phyloP scores from a whole-genome alignment of 2,797 vertebrate genomes.

The Alectoris magna region DNA sequence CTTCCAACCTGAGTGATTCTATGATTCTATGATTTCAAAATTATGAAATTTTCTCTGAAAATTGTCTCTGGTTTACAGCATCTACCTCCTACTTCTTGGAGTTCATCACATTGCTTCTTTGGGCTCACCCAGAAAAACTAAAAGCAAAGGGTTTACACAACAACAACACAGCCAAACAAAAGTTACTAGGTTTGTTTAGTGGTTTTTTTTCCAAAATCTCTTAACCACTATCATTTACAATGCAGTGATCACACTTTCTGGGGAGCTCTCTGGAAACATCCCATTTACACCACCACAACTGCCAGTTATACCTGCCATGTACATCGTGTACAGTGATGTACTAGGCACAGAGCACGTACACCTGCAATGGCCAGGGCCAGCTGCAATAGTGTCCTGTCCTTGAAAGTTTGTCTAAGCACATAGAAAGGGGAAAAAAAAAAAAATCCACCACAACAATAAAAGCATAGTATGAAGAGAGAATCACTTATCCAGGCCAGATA shows the following conservation, averaged over 20 bases:
- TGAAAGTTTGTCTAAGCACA: not conserved
- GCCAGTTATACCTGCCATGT: not conserved
- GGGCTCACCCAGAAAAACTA: not conserved
- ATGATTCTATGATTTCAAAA: not conserved
- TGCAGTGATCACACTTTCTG: not conserved
- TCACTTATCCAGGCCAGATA: not conserved
- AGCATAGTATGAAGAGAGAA: not conserved
- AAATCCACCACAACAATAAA: not conserved
- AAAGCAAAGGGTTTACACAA: not conserved
- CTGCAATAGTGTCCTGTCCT: not conserved
- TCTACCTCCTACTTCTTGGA: not conserved
- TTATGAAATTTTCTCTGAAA: not conserved
- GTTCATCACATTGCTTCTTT: not conserved
- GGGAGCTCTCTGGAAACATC: not conserved
- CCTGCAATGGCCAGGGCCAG: not conserved
- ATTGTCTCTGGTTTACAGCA: not conserved
- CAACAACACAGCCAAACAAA: not conserved
- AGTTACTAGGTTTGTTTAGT: accelerated
- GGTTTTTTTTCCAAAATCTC: not conserved
- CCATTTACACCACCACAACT: not conserved
- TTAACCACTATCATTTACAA: not conserved
- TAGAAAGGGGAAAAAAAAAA: not conserved
- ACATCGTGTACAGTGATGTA: not conserved
- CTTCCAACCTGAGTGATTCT: too few species aligned
- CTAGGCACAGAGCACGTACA: not conserved